Conservation (phyloP, 23 tunicate genomes). For the Diplosoma virens region DNA sequence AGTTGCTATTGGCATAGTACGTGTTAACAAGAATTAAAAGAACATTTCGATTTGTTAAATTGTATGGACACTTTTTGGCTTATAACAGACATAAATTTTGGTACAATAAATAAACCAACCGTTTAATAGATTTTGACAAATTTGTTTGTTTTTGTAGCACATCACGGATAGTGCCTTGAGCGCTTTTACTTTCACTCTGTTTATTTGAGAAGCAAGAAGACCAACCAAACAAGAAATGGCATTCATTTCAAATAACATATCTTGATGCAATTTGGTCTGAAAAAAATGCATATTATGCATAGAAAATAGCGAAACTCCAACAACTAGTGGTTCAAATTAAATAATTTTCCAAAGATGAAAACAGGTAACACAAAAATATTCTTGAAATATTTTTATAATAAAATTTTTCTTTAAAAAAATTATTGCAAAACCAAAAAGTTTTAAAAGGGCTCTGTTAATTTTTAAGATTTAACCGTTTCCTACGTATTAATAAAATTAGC, state of each 20-base stretch:
- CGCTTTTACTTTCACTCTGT: slow-evolving; percentile 63
- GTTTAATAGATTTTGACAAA: slow-evolving; percentile 28
- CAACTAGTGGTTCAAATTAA: no score
- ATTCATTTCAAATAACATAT: slow-evolving; percentile 36
- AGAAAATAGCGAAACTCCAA: no score
- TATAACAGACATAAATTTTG: no score
- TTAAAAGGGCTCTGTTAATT: no score
- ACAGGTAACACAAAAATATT: no score
- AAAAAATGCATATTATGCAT: not conserved
- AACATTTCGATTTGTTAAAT: not conserved
- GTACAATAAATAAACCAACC: slow-evolving; percentile 9
- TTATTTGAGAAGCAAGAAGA: slow-evolving; percentile 29
- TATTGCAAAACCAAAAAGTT: no score
- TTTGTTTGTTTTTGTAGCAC: slow-evolving; percentile 36
- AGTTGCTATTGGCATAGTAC: not conserved
- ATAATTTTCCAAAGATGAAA: no score
- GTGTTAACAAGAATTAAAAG: not conserved
- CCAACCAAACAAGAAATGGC: slow-evolving; percentile 25
- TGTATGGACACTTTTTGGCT: no score
- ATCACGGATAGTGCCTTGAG: slow-evolving; percentile 50
- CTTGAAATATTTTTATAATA: no score
- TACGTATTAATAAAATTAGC: no score
- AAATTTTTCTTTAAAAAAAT: no score
- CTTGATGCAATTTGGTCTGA: slow-evolving; percentile 50
- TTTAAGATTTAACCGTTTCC: no score